These are phyloP conservation scores for Anolis carolinensis DNA, from an alignment of 2,113 vertebrate species.

Conservation along the genomic window DNA sequence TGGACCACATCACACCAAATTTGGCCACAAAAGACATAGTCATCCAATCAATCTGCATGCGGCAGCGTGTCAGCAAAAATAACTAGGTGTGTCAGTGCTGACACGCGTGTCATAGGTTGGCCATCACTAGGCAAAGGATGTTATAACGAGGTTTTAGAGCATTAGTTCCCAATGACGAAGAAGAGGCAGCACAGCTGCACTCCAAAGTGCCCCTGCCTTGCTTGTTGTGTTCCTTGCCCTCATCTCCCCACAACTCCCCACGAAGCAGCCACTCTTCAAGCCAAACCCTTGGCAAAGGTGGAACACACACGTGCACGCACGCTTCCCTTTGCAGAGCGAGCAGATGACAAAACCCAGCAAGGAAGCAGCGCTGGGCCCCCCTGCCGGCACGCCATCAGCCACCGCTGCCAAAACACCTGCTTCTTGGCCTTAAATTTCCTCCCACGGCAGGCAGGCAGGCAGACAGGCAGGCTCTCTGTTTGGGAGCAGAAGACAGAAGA, in stretches of 20 bases:
- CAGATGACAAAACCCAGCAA: background rate
- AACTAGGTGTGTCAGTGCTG: too few relatives aligned
- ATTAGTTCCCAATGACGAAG: too few relatives aligned
- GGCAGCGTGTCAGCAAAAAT: too few relatives aligned
- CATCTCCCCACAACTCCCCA: background rate
- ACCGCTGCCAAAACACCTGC: constrained; percentile 10
- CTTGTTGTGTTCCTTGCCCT: background rate
- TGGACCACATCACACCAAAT: too few relatives aligned
- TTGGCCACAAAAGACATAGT: too few relatives aligned
- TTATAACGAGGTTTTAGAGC: too few relatives aligned
- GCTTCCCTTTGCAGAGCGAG: background rate
- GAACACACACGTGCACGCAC: background rate
- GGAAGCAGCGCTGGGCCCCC: background rate
- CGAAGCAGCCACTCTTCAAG: background rate
- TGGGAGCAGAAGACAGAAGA: background rate
- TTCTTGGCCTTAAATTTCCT: background rate
- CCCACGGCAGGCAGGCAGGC: background rate
- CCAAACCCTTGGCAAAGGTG: rapidly evolving
- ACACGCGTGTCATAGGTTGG: too few relatives aligned
- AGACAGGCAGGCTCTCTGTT: background rate
- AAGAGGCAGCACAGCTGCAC: constrained; percentile 5
- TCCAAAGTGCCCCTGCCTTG: background rate
- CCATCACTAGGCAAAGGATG: too few relatives aligned
- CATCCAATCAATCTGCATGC: too few relatives aligned
- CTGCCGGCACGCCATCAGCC: background rate